Percentiles rank a stretch among this genome's conserved stretches.
These are phyloP conservation scores for Anguilla pacifica DNA, from an alignment of 2,797 vertebrate species.

Conservation along the genomic window DNA sequence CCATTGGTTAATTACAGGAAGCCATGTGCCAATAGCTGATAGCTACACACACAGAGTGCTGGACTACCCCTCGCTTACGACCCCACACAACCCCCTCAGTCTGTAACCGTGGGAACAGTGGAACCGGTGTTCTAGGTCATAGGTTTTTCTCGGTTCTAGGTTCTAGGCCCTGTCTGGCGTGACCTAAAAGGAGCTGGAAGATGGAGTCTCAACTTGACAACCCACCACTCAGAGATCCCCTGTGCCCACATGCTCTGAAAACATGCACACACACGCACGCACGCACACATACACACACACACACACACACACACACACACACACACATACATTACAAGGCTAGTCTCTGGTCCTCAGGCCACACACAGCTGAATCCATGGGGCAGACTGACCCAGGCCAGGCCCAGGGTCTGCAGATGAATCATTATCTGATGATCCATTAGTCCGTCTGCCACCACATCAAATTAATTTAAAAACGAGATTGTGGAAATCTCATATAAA, in stretches of 20 bases:
- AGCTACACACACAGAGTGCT: slow-evolving; percentile 52
- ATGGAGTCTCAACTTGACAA: neutral
- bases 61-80: neutral
- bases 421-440: neutral
- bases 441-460: neutral
- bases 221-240: neutral
- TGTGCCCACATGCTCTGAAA: neutral
- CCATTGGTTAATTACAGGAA: slow-evolving; percentile 70
- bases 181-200: neutral
- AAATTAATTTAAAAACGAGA: neutral
- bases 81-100: slow-evolving; percentile 8
- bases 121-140: slow-evolving; percentile 27
- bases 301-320: neutral
- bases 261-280: neutral
- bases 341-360: neutral
- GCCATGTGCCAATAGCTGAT: slow-evolving; percentile 62
- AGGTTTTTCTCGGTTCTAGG: no score
- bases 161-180: no score
- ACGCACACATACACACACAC: neutral
- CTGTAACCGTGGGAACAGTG: slow-evolving; percentile 38
- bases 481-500: no score
- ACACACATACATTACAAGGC: neutral
- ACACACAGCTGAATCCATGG: neutral
- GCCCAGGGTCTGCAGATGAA: neutral
- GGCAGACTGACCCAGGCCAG: neutral